phyloP scores from a whole-genome alignment of 1,140 invertebrate genomes.

The Drosophila jambulina region DNA sequence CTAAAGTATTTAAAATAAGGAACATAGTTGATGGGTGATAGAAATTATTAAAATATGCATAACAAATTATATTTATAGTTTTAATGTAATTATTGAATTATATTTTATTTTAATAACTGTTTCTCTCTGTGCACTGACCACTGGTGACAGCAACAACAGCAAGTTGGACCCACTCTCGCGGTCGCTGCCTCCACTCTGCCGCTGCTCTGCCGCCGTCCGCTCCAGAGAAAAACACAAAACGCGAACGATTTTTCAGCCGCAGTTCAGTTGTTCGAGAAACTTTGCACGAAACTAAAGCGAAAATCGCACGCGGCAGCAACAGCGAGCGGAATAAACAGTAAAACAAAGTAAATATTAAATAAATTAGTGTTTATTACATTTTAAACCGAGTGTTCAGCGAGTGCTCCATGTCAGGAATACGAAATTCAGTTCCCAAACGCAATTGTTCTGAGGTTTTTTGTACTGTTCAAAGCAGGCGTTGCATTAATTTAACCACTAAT shows the following conservation, averaged over 20 bases:
- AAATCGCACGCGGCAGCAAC: constrained; percentile 43
- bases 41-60: background rate
- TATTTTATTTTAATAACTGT: background rate
- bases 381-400: background rate
- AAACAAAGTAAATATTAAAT: constrained; percentile 62
- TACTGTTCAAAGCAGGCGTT: background rate
- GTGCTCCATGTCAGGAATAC: background rate
- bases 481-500: constrained; percentile 17
- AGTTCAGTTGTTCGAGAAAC: constrained; percentile 75
- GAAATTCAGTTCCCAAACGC: background rate
- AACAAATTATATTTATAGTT: background rate
- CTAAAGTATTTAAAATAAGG: background rate
- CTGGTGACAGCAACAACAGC: constrained; percentile 13
- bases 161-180: constrained; percentile 39
- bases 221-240: constrained; percentile 35
- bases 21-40: background rate
- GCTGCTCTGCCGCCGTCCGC: constrained; percentile 13
- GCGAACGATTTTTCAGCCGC: constrained; percentile 39
- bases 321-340: constrained; percentile 37
- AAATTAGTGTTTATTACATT: constrained; percentile 25
- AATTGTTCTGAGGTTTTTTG: background rate
- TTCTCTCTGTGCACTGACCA: constrained; percentile 14
- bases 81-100: background rate
- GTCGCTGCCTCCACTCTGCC: constrained; percentile 14
- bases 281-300: constrained; percentile 63